These are phyloP conservation scores for Sesia apiformis DNA, from an alignment of 2,888 invertebrate species.

Conservation along the genomic window DNA sequence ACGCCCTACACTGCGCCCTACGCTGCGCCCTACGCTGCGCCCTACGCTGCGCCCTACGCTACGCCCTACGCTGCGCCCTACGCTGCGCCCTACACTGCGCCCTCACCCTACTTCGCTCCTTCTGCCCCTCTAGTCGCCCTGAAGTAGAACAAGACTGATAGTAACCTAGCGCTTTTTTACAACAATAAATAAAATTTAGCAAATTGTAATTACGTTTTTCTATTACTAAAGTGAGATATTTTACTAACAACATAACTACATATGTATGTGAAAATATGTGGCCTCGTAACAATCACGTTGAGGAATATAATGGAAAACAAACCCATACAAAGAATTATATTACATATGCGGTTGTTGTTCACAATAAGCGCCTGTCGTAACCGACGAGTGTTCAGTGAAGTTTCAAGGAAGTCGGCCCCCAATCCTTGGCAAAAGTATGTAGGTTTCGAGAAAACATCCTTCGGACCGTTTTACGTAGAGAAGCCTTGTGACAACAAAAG, in stretches of 20 bases:
- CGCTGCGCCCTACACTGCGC: conserved; percentile 11
- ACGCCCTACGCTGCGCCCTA: conserved; percentile 14
- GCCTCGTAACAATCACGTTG: too few relatives aligned
- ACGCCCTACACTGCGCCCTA: conserved; percentile 6
- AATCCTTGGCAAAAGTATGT: conserved; percentile 30
- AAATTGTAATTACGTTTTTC: not conserved
- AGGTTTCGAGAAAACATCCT: conserved; percentile 14
- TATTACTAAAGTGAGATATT: too few relatives aligned
- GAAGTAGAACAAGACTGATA: conserved; percentile 43
- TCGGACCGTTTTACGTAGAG: conserved; percentile 25
- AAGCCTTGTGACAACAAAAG: conserved; percentile 23
- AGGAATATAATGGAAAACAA: not conserved
- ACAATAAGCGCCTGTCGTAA: conserved; percentile 6
- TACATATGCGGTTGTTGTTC: too few relatives aligned
- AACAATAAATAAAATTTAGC: not conserved
- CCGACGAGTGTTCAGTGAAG: conserved; percentile 12
- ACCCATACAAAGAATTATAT: conserved; percentile 12
- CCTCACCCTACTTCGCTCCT: conserved; percentile 27
- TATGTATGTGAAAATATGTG: too few relatives aligned
- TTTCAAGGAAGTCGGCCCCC: conserved; percentile 36
- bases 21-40: not conserved
- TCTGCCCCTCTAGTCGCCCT: conserved; percentile 27
- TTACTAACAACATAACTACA: too few relatives aligned
- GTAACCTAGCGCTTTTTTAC: conserved; percentile 1
- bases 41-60: not conserved